Evolutionary conservation across 2,888 invertebrate genomes (phyloP).

Genomic region (Salpingus planirostris): DNA sequence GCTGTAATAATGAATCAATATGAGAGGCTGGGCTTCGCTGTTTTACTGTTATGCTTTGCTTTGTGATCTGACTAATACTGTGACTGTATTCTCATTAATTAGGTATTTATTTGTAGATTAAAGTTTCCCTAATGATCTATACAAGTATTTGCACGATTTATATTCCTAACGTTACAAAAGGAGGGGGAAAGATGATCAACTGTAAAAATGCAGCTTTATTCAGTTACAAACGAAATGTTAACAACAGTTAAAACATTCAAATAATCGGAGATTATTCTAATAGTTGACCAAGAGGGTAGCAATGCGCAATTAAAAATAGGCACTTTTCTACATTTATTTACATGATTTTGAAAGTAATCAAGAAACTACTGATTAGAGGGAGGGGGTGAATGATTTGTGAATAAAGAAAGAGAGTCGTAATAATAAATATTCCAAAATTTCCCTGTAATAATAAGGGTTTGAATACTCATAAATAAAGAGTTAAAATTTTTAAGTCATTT

Average conservation of each 20-base stretch:
- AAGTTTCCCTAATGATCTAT: too few relatives aligned
- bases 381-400: conserved; percentile 12
- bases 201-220: conserved; percentile 43
- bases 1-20: conserved; percentile 35
- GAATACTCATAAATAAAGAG: conserved; percentile 1
- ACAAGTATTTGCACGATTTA: too few relatives aligned
- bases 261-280: conserved; percentile 34
- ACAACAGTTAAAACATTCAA: conserved; percentile 40
- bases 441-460: neutral
- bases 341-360: conserved; percentile 22
- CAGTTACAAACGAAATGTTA: conserved; percentile 38
- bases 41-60: conserved; percentile 33
- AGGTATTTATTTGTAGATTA: neutral
- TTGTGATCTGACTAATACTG: too few relatives aligned
- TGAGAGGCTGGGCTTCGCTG: conserved; percentile 34
- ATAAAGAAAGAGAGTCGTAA: conserved; percentile 2
- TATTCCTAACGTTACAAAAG: neutral
- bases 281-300: conserved; percentile 41
- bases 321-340: conserved; percentile 41
- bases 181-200: conserved; percentile 15
- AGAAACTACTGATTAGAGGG: conserved; percentile 10
- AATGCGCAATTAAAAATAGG: conserved; percentile 41
- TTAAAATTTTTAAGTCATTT: too few relatives aligned
- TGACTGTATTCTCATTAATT: neutral
- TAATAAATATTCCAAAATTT: neutral